Base-by-base conservation (phyloP, 2,797 vertebrate genomes). In the Ptychadena robeensis region DNA sequence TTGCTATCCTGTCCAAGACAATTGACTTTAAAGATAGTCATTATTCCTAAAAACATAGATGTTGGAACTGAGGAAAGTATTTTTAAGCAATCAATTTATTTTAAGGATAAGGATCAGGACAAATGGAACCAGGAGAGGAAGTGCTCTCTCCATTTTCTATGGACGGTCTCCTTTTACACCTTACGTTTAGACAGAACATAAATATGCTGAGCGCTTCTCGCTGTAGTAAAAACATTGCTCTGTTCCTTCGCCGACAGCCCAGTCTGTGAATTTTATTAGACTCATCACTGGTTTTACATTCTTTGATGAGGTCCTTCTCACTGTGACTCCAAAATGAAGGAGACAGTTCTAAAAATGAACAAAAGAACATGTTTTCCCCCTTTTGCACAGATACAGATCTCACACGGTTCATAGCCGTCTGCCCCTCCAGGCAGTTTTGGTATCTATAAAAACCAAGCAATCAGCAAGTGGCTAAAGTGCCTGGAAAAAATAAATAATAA, bases 271-370 rank as follows among this genome's bases (percentile, higher is more conserved):
- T 71, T 80, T 34, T 30, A 61, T 18, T 71, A 35, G 12, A 18
- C 11, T 25, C 34, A 32, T 22, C 53, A 14, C 75, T 79, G 57
- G 25, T 38, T 48, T 63, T 30, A 25, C 73, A 61, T 38, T 32
- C 34, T 40, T 30, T 40, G 44, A 38, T 38, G 59, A 82, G 80
- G 63, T 75, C 70, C 59, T 31, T 75, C 35, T 31, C 10, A 71
- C 68, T 80, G 79, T 64, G 63, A 59, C 48, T 81, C 71, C 57
- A 28, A 27, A 37, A 81, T 37, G n/a, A 70, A 64, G 40, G 30
- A 65, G 25, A 27, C 37, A 73, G 30, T 48, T n/a, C 59, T 66
- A 27, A 30, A 66, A 61, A 82, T 69, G 32, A 76, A 64, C 48
- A 63, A 82, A 77, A 35, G 37, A 63, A 53, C n/a, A n/a, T n/a